Percentiles rank a stretch among this genome's conserved stretches.
Evolutionary conservation across 2,888 invertebrate species (phyloP).

Genomic region (Lithophane socia): DNA sequence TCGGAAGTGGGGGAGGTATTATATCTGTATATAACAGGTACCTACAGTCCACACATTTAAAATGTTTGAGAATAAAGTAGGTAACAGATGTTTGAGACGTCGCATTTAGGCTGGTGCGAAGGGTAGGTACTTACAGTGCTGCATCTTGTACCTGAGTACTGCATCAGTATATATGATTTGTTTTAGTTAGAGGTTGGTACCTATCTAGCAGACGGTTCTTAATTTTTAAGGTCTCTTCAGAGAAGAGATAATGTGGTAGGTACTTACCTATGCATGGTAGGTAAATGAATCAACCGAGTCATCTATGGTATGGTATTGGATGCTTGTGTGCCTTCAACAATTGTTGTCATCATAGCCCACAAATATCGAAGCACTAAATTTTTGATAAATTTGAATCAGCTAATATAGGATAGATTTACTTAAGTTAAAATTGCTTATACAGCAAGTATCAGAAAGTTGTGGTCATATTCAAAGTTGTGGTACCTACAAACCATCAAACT

Average conservation of each 20-base stretch:
- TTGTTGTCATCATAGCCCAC: background rate
- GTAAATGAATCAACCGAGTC: background rate
- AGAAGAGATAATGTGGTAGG: background rate
- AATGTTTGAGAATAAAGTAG: background rate
- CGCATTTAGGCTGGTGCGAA: background rate
- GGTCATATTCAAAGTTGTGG: background rate
- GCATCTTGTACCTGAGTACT: background rate
- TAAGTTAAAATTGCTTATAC: background rate
- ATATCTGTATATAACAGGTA: background rate
- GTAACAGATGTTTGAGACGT: background rate
- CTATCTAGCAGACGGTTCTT: background rate
- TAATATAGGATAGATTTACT: background rate
- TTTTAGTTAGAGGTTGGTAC: background rate
- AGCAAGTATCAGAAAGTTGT: background rate
- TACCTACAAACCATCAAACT: background rate
- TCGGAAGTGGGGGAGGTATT: slow-evolving; percentile 15
- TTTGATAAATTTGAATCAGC: background rate
- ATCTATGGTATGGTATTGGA: background rate
- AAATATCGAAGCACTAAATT: background rate
- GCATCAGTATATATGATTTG: too few relatives aligned
- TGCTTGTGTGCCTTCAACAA: background rate
- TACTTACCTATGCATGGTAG: background rate
- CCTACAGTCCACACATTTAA: background rate
- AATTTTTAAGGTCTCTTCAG: background rate
- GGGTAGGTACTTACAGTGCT: background rate